Conservation (phyloP, 1,140 invertebrate species). For the Penaeus chinensis region DNA sequence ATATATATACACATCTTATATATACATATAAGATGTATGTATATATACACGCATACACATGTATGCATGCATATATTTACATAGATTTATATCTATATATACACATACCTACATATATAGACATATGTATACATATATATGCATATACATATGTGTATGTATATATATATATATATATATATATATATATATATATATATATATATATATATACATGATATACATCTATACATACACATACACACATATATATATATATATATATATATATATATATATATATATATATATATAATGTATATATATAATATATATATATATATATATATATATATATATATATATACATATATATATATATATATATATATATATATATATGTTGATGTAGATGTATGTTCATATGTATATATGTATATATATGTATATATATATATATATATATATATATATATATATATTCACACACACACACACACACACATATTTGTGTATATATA, state of each 20-base stretch:
- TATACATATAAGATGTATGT: background rate
- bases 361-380: background rate
- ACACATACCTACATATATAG: background rate
- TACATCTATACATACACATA: no score
- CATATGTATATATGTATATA: background rate
- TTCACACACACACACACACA: background rate
- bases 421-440: background rate
- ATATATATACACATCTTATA: background rate
- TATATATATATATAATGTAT: background rate
- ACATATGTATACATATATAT: background rate
- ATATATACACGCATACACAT: background rate
- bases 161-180: conserved; percentile 6
- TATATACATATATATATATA: background rate
- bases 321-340: background rate
- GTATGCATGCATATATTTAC: background rate
- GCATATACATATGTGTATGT: background rate
- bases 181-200: background rate
- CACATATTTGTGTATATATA: background rate
- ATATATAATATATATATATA: background rate
- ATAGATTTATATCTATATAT: conserved; percentile 1
- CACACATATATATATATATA: no score
- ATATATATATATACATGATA: background rate
- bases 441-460: background rate
- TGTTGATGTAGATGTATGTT: background rate
- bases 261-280: no score